A percentile compares a stretch with the other conserved stretches of the same genome.
Conservation (phyloP, 2,888 invertebrate species). For the Melanostoma mellinum region DNA sequence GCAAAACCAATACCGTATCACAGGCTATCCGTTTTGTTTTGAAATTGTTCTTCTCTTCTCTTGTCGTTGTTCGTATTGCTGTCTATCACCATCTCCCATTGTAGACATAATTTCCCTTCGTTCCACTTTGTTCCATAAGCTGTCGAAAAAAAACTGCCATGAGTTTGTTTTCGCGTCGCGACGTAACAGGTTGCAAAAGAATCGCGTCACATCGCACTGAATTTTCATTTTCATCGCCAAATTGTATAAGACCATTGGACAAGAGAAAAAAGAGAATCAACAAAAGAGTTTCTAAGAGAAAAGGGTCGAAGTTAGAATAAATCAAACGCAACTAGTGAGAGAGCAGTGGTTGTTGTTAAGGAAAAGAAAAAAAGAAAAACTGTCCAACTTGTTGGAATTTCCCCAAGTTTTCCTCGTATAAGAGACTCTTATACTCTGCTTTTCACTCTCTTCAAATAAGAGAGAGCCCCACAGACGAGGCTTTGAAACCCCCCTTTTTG, state of each 20-base stretch:
- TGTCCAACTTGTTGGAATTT: conserved; percentile 41
- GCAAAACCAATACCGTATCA: no score
- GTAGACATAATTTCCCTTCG: neutral
- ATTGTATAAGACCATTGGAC: conserved; percentile 30
- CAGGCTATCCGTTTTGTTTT: no score
- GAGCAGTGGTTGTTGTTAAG: neutral
- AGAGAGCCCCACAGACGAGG: conserved; percentile 6
- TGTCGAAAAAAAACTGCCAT: conserved; percentile 7
- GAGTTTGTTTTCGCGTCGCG: conserved; percentile 42
- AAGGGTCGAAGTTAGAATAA: neutral
- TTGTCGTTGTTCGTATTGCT: no score
- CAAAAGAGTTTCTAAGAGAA: neutral
- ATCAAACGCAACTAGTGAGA: conserved; percentile 54
- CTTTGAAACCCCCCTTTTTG: neutral
- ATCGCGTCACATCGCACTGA: conserved; percentile 41
- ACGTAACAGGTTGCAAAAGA: conserved; percentile 74
- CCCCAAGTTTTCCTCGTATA: conserved; percentile 53
- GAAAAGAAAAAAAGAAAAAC: conserved; percentile 21
- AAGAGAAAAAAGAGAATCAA: conserved; percentile 13
- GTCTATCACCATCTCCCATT: neutral
- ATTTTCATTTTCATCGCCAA: conserved; percentile 37
- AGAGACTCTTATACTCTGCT: conserved; percentile 63
- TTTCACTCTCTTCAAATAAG: conserved; percentile 10
- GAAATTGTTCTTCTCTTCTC: no score
- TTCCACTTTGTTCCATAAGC: neutral